Base-by-base conservation (phyloP, 2,113 vertebrate genomes). In the Lepus europaeus region DNA sequence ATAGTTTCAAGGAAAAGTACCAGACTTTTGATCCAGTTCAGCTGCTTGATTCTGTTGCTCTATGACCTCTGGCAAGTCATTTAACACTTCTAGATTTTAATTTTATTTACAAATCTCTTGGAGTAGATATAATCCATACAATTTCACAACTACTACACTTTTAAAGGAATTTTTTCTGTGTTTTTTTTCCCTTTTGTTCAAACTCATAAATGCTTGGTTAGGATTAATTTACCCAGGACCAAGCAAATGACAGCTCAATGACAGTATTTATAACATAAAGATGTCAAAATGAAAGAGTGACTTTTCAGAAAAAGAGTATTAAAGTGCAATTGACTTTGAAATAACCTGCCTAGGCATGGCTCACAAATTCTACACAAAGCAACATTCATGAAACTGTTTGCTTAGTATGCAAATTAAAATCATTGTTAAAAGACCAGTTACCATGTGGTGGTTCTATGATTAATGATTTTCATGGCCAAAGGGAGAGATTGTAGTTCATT, bases 291-390 rank as follows among this genome's bases (percentile, higher is more conserved):
- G 93, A 96, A 96, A 93, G 87, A 89, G 33, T 1, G 33, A 96
- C 90, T 95, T 96, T 94, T 86, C 11, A 9, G 74, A 73, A 27
- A 29, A 83, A 95, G 89, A 87, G 19, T 91, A 95, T 92, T 92
- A 92, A 95, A 97, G 79, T 95, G 64, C 70, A 95, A 68, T 95
- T 96, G 88, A 96, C 90, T 96, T 97, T 97, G 95, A 96, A 97
- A 93, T 90, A 96, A 95, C 85, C 95, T 90, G 77, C 70, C 53
- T 79, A 90, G 59, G 36, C 87, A 72, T 76, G 85, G 87, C 74
- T 97, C 80, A 87, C 91, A 93, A 91, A 93, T 82, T 94, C 92
- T 83, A 92, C 68, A 17, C 74, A 95, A 86, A 96, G 74, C 70
- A 95, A 92, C 45, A 27, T 92, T 95, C 61, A 74, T 63, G 61